These are phyloP conservation scores for Drosophila incognita DNA, from an alignment of 2,888 invertebrate species.

Conservation along the genomic window DNA sequence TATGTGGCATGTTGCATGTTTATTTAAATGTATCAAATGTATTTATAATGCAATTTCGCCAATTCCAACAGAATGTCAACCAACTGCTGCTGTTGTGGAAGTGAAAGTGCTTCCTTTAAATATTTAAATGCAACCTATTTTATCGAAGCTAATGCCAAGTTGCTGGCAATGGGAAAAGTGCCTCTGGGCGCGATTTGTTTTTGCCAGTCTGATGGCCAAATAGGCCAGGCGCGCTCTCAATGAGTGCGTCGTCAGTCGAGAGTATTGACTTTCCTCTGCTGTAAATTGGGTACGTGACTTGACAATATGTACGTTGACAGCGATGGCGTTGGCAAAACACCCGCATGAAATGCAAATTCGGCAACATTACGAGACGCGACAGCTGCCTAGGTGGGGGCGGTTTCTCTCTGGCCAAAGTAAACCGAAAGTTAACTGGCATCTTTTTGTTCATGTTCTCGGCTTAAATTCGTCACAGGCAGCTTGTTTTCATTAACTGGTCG, in stretches of 20 bases:
- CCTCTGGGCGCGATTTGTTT: slow-evolving; percentile 25
- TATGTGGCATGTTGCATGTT: neutral
- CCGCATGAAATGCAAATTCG: slow-evolving; percentile 78
- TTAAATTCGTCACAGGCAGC: slow-evolving; percentile 70
- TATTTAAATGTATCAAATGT: neutral
- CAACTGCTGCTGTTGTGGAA: neutral
- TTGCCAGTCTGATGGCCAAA: slow-evolving; percentile 21
- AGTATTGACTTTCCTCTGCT: slow-evolving; percentile 72
- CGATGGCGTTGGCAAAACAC: slow-evolving; percentile 43
- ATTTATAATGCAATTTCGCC: neutral
- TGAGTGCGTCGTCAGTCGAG: slow-evolving; percentile 43
- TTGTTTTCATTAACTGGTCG: slow-evolving; percentile 80
- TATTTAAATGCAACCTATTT: neutral
- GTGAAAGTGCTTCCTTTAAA: neutral
- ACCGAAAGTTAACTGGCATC: slow-evolving; percentile 22
- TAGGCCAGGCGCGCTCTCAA: slow-evolving; percentile 8
- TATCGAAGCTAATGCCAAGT: neutral
- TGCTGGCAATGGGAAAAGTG: slow-evolving; percentile 16
- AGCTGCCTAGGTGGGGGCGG: slow-evolving; percentile 29
- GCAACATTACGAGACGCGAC: slow-evolving; percentile 68
- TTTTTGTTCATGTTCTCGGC: slow-evolving; percentile 35
- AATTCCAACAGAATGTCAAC: too few species aligned
- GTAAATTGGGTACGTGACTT: slow-evolving; percentile 80
- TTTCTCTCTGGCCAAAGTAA: neutral
- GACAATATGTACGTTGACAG: slow-evolving; percentile 61